phyloP scores from a whole-genome alignment of 2,888 invertebrate genomes.

The Mesorhabditis sp. region DNA sequence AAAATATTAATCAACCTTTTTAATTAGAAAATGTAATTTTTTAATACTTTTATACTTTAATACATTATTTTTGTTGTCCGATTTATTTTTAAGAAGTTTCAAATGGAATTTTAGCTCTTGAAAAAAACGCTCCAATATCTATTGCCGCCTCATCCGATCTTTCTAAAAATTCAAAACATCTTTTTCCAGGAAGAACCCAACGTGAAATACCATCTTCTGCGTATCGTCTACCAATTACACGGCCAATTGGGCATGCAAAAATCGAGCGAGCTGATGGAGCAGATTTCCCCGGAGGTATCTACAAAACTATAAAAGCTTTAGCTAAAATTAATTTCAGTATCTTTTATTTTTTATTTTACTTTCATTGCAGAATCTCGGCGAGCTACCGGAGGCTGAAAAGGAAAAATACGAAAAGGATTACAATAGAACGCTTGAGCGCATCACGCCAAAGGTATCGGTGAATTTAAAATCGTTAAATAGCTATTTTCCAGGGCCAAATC shows the following conservation, averaged over 20 bases:
- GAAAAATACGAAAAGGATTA: neutral
- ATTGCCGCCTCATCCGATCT: no score
- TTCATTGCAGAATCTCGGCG: neutral
- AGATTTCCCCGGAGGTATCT: neutral
- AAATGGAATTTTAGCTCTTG: no score
- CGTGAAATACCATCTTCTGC: constrained; percentile 2
- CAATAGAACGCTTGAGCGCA: neutral
- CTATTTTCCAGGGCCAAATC: neutral
- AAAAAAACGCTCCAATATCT: no score
- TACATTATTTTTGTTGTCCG: no score
- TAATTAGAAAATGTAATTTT: no score
- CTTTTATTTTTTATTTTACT: neutral
- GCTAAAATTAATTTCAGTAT: neutral
- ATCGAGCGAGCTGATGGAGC: neutral
- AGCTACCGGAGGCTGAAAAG: neutral
- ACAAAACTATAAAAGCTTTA: neutral
- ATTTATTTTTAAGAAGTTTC: no score
- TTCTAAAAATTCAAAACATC: neutral
- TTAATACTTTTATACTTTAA: no score
- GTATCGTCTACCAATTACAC: neutral
- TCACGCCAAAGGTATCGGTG: neutral
- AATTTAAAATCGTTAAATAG: neutral
- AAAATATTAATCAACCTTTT: no score
- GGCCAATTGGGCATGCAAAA: neutral
- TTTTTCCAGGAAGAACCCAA: neutral